A percentile compares a stretch with the other conserved stretches of the same genome.
phyloP scores from a whole-genome alignment of 2,113 vertebrate species.

The Microtus ochrogaster region DNA sequence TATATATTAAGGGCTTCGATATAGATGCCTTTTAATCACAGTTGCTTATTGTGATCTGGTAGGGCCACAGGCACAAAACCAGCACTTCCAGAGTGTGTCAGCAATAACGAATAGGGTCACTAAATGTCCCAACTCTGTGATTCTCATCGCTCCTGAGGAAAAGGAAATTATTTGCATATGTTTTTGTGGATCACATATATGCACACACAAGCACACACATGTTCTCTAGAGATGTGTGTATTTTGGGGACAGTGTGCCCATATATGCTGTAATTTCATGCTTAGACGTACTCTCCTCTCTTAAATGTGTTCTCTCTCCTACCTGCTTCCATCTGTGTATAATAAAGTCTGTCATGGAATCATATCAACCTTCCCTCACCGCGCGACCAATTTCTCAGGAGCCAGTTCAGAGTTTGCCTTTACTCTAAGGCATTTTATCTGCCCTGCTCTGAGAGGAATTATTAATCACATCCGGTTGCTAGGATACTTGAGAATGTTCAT shows the following conservation, averaged over 20 bases:
- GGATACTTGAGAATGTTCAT: constrained; percentile 86
- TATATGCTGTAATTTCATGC: constrained; percentile 60
- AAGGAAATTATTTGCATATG: neutral
- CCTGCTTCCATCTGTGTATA: constrained; percentile 65
- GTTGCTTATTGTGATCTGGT: constrained; percentile 77
- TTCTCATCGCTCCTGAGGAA: constrained; percentile 56
- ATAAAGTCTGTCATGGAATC: constrained; percentile 74
- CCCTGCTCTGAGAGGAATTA: constrained; percentile 86
- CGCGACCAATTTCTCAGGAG: constrained; percentile 77
- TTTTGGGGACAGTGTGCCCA: neutral
- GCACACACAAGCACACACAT: neutral
- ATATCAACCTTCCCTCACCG: constrained; percentile 71
- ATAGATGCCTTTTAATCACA: constrained; percentile 72
- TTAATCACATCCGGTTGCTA: constrained; percentile 90
- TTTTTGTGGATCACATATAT: neutral
- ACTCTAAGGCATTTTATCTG: constrained; percentile 85
- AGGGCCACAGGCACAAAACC: constrained; percentile 67
- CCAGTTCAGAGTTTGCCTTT: constrained; percentile 83
- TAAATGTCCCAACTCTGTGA: constrained; percentile 58
- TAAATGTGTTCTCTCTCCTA: constrained; percentile 66
- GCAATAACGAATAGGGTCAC: constrained; percentile 56
- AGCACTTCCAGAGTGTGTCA: constrained; percentile 68
- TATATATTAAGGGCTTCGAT: constrained; percentile 49
- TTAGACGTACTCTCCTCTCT: constrained; percentile 45
- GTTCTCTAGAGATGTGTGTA: neutral